phyloP scores from a whole-genome alignment of 2,797 vertebrate genomes.

The Peromyscus nudipes region DNA sequence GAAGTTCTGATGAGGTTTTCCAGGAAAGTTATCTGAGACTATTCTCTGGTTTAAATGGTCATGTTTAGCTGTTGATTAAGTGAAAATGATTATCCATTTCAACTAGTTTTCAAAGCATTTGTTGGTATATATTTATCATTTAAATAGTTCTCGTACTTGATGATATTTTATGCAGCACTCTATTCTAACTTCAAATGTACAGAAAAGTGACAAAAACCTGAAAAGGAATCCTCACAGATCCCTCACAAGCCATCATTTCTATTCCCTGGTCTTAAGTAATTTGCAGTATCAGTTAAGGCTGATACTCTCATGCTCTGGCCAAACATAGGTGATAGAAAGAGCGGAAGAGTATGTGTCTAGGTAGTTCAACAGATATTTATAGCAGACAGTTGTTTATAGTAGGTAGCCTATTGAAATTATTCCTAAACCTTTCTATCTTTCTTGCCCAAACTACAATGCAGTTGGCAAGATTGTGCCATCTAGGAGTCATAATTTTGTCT shows the following conservation, averaged over 20 bases:
- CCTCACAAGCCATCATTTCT: background rate
- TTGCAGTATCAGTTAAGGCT: background rate
- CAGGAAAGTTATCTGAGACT: background rate
- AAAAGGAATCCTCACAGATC: background rate
- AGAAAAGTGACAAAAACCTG: background rate
- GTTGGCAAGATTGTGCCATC: background rate
- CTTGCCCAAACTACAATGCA: background rate
- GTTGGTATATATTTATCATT: background rate
- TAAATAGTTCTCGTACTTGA: background rate
- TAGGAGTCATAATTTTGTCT: background rate
- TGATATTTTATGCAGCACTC: background rate
- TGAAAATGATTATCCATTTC: background rate
- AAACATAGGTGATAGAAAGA: background rate
- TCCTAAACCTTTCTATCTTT: background rate
- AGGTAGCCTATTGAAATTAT: background rate
- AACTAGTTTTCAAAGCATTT: slow-evolving; percentile 33
- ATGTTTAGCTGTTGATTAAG: slow-evolving; percentile 31
- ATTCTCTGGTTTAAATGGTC: background rate
- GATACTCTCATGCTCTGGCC: background rate
- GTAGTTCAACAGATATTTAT: background rate
- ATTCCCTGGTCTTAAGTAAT: background rate
- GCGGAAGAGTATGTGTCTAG: background rate
- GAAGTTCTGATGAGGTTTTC: background rate
- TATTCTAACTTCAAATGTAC: background rate
- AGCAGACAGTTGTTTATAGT: background rate